Evolutionary conservation across 1,140 invertebrate species (phyloP), one percentile per base, ranked within the genome.

Genomic region (Brachionus rotundiformis): DNA sequence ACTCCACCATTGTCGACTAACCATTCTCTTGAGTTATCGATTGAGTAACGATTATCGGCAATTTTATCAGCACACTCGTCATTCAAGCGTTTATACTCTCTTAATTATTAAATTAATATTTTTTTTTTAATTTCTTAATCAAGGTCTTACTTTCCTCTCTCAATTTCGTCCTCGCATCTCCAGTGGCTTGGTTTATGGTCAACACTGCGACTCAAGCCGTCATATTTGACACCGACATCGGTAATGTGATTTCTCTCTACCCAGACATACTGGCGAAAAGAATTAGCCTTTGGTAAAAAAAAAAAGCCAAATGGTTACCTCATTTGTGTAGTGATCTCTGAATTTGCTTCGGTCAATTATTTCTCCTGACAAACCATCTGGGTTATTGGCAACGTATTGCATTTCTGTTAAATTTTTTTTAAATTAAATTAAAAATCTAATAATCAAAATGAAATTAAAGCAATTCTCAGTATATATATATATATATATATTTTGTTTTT

Each of bases 11-110:
- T 39, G 39, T 82, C 29, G 1, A 68, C 39, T 10, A 82, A 36
- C 39, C 63, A 73, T 29, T 82, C 81, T 47, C 81, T 59, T 27
- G 63, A 71, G 25, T 59, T 49, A 8, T 49, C 81, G 54, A 68
- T 82, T 39, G 61, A 68, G 31, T 73, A 44, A 59, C 61, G 61
- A 59, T 47, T 82, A 82, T 82, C 65, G 59, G 54, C 54, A 31
- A 82, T 82, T 82, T 82, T 82, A 73, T 71, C 81, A 59, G 81
- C 81, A 59, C 81, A 82, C 33, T 82, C 81, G 54, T 82, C 81
- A 75, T 82, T 82, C 41, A 71, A 29, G 23, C 81, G 81, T 75
- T 71, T 47, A 13, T 71, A 82, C 54, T 82, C 81, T 36, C 81
- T 82, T 61, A 71, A 41, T 27, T 44, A 41, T 25, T 73, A 39